Percentiles rank a stretch among this genome's conserved stretches.
These are phyloP conservation scores for Polydrusus cervinus DNA, from an alignment of 2,888 invertebrate genomes.

Conservation along the genomic window DNA sequence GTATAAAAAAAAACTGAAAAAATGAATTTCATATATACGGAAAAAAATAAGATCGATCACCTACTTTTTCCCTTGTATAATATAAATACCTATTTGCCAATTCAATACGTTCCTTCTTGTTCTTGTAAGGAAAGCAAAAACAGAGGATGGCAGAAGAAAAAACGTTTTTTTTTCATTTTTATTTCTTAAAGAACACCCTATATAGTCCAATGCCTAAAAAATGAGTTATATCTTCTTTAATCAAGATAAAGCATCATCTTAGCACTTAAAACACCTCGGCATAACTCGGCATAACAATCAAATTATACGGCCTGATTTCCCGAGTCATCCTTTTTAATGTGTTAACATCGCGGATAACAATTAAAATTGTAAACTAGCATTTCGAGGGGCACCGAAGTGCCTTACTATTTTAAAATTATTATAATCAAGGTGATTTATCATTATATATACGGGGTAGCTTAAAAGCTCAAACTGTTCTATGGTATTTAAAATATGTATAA, in stretches of 20 bases:
- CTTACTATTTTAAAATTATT: slow-evolving; percentile 19
- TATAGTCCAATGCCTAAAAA: slow-evolving; percentile 17
- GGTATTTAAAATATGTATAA: no score
- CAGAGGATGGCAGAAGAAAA: no score
- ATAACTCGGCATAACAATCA: slow-evolving; percentile 42
- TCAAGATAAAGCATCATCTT: slow-evolving; percentile 36
- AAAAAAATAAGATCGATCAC: no score
- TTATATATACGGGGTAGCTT: neutral
- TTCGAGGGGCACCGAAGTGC: slow-evolving; percentile 17
- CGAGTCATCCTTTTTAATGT: slow-evolving; percentile 55
- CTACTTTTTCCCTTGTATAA: no score
- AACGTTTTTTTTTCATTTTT: no score
- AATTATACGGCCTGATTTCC: slow-evolving; percentile 44
- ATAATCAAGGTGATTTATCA: slow-evolving; percentile 14
- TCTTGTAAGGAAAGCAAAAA: no score
- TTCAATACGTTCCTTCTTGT: no score
- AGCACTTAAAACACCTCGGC: slow-evolving; percentile 49
- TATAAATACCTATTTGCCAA: no score
- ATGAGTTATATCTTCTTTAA: slow-evolving; percentile 36
- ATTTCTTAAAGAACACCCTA: neutral
- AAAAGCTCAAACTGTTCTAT: neutral
- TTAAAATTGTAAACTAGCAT: slow-evolving; percentile 43
- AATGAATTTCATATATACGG: no score
- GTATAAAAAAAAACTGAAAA: no score
- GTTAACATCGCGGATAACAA: slow-evolving; percentile 49